Percentiles rank a stretch among this genome's conserved stretches.
Conservation (phyloP, 1,140 invertebrate species). For the Catajapyx aquilonaris region DNA sequence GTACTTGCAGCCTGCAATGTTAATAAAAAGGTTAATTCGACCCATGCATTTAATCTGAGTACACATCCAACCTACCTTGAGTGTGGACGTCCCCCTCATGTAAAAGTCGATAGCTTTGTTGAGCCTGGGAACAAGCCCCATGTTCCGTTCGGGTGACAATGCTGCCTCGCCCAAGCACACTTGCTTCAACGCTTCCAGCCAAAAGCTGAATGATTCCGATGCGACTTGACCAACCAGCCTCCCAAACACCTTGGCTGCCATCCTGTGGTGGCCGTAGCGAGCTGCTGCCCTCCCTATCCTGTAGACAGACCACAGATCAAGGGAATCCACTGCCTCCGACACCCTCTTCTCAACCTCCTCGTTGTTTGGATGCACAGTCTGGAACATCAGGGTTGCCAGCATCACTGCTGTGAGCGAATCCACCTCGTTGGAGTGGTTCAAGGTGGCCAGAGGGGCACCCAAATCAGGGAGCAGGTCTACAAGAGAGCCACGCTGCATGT, state of each 20-base stretch:
- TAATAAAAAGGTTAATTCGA: conserved; percentile 3
- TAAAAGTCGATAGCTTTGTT: neutral
- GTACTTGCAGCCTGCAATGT: conserved; percentile 36
- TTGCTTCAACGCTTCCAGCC: conserved; percentile 43
- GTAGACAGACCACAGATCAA: neutral
- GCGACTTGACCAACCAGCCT: conserved; percentile 49
- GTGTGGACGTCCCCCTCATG: neutral
- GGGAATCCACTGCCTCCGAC: neutral
- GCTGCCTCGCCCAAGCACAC: conserved; percentile 38
- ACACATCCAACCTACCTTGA: neutral
- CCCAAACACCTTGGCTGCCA: conserved; percentile 11
- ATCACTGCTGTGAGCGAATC: too few species aligned
- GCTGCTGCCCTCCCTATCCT: neutral
- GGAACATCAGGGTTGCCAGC: neutral
- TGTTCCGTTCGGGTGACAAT: too few species aligned
- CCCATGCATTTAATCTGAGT: conserved; percentile 1
- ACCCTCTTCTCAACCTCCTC: neutral
- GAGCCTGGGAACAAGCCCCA: neutral
- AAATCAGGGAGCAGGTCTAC: conserved; percentile 29
- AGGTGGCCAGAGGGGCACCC: too few species aligned
- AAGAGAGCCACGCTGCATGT: conserved; percentile 32
- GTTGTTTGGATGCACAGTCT: neutral
- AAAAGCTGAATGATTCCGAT: conserved; percentile 77
- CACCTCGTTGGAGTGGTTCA: too few species aligned
- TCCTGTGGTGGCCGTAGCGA: neutral